Evolutionary conservation across 2,888 invertebrate genomes (phyloP), one percentile per base, ranked within the genome.

Genomic region (Zelleria hepariella): DNA sequence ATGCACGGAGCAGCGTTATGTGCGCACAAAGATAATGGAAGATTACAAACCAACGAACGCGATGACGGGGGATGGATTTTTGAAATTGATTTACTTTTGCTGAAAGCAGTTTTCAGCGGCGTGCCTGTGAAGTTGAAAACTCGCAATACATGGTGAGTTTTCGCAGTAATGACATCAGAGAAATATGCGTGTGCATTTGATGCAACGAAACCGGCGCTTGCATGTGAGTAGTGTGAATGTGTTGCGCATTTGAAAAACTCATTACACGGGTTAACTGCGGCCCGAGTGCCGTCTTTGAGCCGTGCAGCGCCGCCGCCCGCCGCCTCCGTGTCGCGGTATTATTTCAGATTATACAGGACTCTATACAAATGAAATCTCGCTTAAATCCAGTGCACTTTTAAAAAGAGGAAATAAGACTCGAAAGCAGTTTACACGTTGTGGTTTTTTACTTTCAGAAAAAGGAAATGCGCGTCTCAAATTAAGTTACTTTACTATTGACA

Each of bases 321-420:
- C 42, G 51, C 32, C 57, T 49, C 57, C 47, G 57, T 48, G 32
- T 55, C 55, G 84, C 82, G 77, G 85, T 82, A 88, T 88, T 86
- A 87, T 87, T 85, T 78, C 84, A 85, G 87, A 86, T 87, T 88
- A 88, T 86, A 74, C 81, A 80, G 74, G 83, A 81, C 84, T 78
- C 82, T 75, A 87, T 86, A 87, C 87, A 87, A 88, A 87, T 86
- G 86, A 88, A 87, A 86, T 86, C 86, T 86, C 86, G 80, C 86
- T 86, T 86, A 86, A 86, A 85, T 77, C 80, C 83, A 82, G 82
- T 86, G 86, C 87, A 86, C 83, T 86, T 87, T 86, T 75, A 84
- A 80, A 82, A 84, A 78, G 82, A 82, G 82, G 74, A 86, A 86
- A 86, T 85, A 85, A 84, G 83, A 80, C 81, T 83, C 77, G 79